These are phyloP conservation scores for Brassicogethes aeneus DNA, from an alignment of 2,888 invertebrate species.

Conservation along the genomic window DNA sequence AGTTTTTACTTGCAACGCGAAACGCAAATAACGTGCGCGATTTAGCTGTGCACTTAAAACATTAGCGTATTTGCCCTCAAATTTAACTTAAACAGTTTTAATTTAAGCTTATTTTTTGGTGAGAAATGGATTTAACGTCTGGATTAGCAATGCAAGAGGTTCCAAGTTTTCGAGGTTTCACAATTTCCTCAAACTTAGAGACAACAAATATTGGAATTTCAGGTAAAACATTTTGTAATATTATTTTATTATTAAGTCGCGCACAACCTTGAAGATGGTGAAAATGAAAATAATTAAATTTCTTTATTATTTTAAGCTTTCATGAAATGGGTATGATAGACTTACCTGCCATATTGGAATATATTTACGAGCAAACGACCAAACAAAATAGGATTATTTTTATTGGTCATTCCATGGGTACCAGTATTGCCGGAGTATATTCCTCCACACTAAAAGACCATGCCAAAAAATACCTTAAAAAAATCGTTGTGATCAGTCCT, in stretches of 20 bases:
- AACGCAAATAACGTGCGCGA: too few relatives aligned
- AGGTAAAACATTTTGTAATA: constrained; percentile 1
- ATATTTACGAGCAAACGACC: neutral
- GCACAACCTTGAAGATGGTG: too few relatives aligned
- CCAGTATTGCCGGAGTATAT: neutral
- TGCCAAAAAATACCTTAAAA: neutral
- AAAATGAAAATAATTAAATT: too few relatives aligned
- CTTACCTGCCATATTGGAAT: neutral
- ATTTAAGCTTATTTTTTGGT: neutral
- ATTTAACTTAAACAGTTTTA: too few relatives aligned
- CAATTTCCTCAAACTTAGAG: neutral
- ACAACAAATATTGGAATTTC: neutral
- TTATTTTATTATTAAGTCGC: too few relatives aligned
- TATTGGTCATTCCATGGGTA: neutral
- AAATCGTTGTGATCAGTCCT: neutral
- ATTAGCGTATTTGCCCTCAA: too few relatives aligned
- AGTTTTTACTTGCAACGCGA: too few relatives aligned
- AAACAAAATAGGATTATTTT: neutral
- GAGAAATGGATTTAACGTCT: neutral
- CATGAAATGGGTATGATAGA: neutral
- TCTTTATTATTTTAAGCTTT: too few relatives aligned
- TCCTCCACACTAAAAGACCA: neutral
- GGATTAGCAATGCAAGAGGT: neutral
- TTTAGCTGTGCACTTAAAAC: too few relatives aligned
- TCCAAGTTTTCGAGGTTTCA: neutral